phyloP scores from a whole-genome alignment of 2,797 vertebrate genomes.

The Salarias fasciatus region DNA sequence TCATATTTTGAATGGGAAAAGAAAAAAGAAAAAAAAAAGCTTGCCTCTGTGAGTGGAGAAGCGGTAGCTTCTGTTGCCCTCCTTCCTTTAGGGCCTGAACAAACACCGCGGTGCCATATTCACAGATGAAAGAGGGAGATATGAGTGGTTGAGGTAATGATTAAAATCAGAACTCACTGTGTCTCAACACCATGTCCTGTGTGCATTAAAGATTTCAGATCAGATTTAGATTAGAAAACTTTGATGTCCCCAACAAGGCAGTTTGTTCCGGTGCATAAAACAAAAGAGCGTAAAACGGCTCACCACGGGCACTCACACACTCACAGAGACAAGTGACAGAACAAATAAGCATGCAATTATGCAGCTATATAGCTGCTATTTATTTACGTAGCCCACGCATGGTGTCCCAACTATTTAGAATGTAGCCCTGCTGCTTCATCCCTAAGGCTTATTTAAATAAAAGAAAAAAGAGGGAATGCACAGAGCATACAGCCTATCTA shows the following conservation, averaged over 20 bases:
- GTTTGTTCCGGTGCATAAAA: constrained; percentile 56
- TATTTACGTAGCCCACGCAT: no score
- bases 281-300: constrained; percentile 22
- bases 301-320: constrained; percentile 31
- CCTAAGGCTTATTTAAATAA: no score
- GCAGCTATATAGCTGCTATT: no score
- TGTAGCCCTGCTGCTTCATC: no score
- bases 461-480: no score
- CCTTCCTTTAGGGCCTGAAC: constrained; percentile 32
- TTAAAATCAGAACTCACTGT: constrained; percentile 61
- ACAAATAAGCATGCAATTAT: no score
- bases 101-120: constrained; percentile 22
- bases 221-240: constrained; percentile 62
- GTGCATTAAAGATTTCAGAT: constrained; percentile 62
- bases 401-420: no score
- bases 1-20: not conserved
- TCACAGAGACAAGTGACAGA: not conserved
- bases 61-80: constrained; percentile 10
- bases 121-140: constrained; percentile 48
- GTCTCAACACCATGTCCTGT: constrained; percentile 42
- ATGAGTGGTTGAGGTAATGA: constrained; percentile 28
- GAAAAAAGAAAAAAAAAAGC: not conserved
- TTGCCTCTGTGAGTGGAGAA: not conserved
- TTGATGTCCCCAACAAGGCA: constrained; percentile 59
- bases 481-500: no score